These are phyloP conservation scores for Hartigia nigra DNA, from an alignment of 2,888 invertebrate species.

Conservation along the genomic window DNA sequence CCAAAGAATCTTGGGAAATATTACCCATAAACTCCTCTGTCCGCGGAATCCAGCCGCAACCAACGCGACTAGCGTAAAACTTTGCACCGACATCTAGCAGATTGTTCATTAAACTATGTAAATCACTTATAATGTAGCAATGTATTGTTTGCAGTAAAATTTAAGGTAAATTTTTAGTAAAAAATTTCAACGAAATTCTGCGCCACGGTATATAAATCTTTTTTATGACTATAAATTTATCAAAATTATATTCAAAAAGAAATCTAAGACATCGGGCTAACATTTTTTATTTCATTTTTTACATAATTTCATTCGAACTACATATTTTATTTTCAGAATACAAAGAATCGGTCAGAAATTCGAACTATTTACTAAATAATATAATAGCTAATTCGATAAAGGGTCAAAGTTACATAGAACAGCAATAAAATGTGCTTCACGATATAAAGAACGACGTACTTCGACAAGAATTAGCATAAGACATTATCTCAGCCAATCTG, in stretches of 20 bases:
- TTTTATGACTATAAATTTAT: background rate
- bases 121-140: background rate
- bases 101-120: background rate
- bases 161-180: background rate
- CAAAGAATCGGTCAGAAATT: background rate
- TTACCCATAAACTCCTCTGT: constrained; percentile 61
- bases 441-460: background rate
- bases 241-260: background rate
- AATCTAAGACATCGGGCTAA: background rate
- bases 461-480: background rate
- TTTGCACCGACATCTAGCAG: background rate
- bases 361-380: background rate
- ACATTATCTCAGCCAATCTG: background rate
- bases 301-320: background rate
- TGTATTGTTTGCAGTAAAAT: background rate
- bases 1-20: constrained; percentile 64
- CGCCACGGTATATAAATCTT: background rate
- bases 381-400: too few species aligned
- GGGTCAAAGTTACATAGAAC: too few species aligned
- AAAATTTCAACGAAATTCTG: background rate
- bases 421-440: background rate
- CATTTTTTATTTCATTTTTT: background rate
- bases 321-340: background rate
- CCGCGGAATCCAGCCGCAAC: constrained; percentile 41
- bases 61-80: background rate